phyloP scores from a whole-genome alignment of 2,888 invertebrate species.

The Notodonta ziczac region DNA sequence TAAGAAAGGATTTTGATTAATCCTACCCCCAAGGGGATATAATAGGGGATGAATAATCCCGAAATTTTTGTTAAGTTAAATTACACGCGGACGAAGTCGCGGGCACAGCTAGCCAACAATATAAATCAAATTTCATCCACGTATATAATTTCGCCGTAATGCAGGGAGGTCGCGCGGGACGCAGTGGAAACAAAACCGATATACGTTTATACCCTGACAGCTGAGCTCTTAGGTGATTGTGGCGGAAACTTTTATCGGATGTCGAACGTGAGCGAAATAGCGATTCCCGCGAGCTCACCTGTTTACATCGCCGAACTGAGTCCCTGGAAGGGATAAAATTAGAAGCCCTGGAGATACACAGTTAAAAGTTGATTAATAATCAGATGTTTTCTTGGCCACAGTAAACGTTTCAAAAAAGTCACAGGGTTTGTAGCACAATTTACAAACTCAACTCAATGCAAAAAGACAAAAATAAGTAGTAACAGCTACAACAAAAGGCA shows the following conservation, averaged over 20 bases:
- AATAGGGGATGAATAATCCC: no score
- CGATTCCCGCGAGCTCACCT: slow-evolving; percentile 79
- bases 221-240: slow-evolving; percentile 86
- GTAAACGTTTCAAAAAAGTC: no score
- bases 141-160: slow-evolving; percentile 38
- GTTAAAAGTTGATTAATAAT: not conserved
- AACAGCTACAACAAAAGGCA: no score
- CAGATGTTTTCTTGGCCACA: no score
- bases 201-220: slow-evolving; percentile 83
- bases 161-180: slow-evolving; percentile 56
- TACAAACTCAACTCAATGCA: no score
- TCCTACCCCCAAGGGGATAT: no score
- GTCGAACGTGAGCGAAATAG: slow-evolving; percentile 83
- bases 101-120: no score
- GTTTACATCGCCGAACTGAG: slow-evolving; percentile 51
- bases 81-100: no score
- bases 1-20: no score
- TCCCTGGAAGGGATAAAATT: slow-evolving; percentile 45
- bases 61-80: no score
- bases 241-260: slow-evolving; percentile 85
- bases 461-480: no score
- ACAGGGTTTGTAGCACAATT: no score
- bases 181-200: slow-evolving; percentile 79
- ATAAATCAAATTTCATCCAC: slow-evolving; percentile 24
- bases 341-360: not conserved